Conservation (phyloP, 64 coral and sea anemone species). For the Trachythela sp. region DNA sequence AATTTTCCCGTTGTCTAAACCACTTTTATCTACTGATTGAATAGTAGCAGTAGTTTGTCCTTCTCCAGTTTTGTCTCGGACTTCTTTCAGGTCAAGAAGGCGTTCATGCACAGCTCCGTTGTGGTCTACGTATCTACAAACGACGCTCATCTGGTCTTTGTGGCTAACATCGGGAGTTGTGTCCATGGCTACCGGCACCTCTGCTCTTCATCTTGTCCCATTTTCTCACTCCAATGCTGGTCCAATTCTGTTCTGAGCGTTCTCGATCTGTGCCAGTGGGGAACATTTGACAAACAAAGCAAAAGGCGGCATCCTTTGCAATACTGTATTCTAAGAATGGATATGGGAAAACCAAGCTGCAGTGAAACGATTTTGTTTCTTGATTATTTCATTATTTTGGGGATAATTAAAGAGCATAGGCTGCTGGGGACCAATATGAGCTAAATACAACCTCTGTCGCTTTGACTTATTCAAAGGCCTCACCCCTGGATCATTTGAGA, state of each 20-base stretch:
- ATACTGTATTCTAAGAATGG: not conserved
- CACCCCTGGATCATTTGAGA: not conserved
- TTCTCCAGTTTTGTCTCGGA: conserved; percentile 8
- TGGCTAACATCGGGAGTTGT: conserved; percentile 4
- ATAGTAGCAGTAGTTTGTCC: not conserved
- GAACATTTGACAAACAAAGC: too few relatives aligned
- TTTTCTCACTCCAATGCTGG: not conserved
- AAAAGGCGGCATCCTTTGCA: too few relatives aligned
- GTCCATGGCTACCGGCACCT: not conserved
- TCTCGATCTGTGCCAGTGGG: too few relatives aligned
- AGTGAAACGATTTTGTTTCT: not conserved
- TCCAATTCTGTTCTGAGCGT: not conserved
- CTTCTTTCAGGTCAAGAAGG: conserved; percentile 11
- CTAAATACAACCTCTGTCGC: not conserved
- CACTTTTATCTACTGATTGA: not conserved
- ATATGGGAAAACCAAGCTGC: not conserved
- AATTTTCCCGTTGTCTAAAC: not conserved
- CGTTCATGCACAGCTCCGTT: not conserved
- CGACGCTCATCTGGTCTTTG: conserved; percentile 27
- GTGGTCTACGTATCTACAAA: conserved; percentile 8
- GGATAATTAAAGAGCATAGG: not conserved
- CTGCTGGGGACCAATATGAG: too few relatives aligned
- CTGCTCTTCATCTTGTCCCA: conserved; percentile 14
- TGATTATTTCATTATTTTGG: not conserved
- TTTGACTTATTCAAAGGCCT: not conserved